Conservation (phyloP, 2,113 vertebrate species). For the Dromiciops gliroides region DNA sequence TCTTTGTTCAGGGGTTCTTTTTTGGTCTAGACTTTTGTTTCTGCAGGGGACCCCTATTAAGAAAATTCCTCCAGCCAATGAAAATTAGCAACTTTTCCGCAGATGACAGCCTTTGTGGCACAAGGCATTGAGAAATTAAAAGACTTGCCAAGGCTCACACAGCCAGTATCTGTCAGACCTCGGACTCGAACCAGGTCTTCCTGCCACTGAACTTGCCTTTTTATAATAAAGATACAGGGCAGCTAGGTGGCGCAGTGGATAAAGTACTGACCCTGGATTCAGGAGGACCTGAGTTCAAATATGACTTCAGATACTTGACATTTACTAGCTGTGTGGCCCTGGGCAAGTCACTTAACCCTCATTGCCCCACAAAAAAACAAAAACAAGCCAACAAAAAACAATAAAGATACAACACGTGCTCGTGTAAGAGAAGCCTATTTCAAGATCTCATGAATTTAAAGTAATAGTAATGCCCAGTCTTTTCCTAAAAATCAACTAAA, state of each 20-base stretch:
- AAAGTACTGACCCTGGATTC: too few relatives aligned
- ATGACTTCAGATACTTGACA: too few relatives aligned
- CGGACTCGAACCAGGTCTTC: not conserved
- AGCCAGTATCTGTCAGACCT: not conserved
- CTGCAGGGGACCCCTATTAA: not conserved
- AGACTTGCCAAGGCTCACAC: not conserved
- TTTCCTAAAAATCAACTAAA: conserved; percentile 61
- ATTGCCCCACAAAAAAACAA: too few relatives aligned
- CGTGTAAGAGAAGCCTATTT: conserved; percentile 61
- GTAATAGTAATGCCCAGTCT: conserved; percentile 52
- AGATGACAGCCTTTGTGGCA: not conserved
- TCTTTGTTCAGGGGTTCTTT: not conserved
- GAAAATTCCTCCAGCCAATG: not conserved
- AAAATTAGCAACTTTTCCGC: not conserved
- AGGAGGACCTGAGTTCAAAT: too few relatives aligned
- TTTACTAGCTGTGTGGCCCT: too few relatives aligned
- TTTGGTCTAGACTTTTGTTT: not conserved
- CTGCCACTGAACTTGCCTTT: conserved; percentile 53
- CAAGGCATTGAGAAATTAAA: not conserved
- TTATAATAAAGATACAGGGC: conserved; percentile 52
- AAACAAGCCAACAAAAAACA: too few relatives aligned
- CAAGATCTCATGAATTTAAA: conserved; percentile 66
- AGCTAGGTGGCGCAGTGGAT: too few relatives aligned
- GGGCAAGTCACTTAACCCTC: too few relatives aligned
- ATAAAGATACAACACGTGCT: conserved; percentile 53